Base-by-base conservation (phyloP, 2,113 vertebrate genomes). In the Vireo altiloquus region DNA sequence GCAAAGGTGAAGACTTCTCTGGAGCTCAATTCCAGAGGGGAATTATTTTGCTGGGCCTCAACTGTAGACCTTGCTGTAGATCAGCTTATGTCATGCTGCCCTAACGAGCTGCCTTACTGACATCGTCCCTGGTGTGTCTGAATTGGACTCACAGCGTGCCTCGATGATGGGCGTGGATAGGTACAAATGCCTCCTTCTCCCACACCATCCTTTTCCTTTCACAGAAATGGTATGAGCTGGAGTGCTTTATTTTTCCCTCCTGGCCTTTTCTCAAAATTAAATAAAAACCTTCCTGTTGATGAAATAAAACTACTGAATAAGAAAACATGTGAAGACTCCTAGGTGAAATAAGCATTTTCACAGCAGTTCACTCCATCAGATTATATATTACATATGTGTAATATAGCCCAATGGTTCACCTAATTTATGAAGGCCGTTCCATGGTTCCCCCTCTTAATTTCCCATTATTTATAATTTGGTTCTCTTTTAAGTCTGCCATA, bases 251-350 rank as follows among this genome's bases (percentile, higher is more conserved):
- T 94, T 91, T 72, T 50, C 53, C 22, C 52, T 78, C 15, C 27
- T 82, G 42, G 23, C 39, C 49, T 82, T 89, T 92, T 53, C 65
- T 93, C 50, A 81, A 75, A 72, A 83, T 52, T 53, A 93, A 95
- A 86, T 92, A 30, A 79, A 75, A 77, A 11, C 7, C 35, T 47
- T 47, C 37, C 86, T 28, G 40, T 33, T 82, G 33, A 37, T 94
- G 92, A 91, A 79, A 90, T 91, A 88, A 95, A 92, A 81, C 77
- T 69, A 53, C 78, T 90, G 93, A 96, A 96, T 97, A 97, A 92
- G 95, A 96, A 92, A 96, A 82, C 76, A 91, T 13, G 5, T 80
- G 86, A 95, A 97, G 72, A 69, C 71, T 87, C 31, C 68, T 50
- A 42, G 33, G 81, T 92, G 79, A 94, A 96, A 89, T 70, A 93